Evolutionary conservation across 2,113 vertebrate genomes (phyloP).

Genomic region (Calyptommatus sinebrachiatus): DNA sequence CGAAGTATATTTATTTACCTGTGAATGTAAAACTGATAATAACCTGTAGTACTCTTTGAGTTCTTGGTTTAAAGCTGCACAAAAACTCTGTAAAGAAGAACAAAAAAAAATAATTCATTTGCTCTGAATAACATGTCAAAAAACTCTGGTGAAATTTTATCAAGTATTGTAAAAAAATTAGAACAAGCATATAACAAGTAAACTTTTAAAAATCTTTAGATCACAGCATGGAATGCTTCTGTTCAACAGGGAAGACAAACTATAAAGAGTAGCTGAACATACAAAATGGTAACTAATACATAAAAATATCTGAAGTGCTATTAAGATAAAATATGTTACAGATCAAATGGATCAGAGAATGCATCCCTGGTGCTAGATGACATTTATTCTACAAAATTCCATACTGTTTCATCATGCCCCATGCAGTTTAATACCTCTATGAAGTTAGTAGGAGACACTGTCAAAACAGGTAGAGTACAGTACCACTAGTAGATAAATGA

Average conservation of each 20-base stretch:
- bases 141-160: background rate
- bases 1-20: conserved; percentile 71
- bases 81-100: conserved; percentile 83
- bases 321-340: background rate
- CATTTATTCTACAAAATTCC: too few species aligned
- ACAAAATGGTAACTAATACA: background rate
- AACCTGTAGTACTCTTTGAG: conserved; percentile 95
- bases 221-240: background rate
- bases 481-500: too few species aligned
- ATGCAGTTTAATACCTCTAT: too few species aligned
- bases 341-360: too few species aligned
- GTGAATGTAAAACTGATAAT: conserved; percentile 93
- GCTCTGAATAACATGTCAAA: background rate
- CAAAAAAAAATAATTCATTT: background rate
- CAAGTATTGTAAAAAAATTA: too few species aligned
- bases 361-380: too few species aligned
- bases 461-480: too few species aligned
- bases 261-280: background rate
- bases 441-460: too few species aligned
- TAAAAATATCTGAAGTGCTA: background rate
- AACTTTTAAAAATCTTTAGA: background rate
- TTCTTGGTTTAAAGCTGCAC: conserved; percentile 94
- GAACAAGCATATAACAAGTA: background rate
- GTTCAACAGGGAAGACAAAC: background rate
- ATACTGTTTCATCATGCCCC: too few species aligned